Percentiles rank a stretch among this genome's conserved stretches.
Evolutionary conservation across 1,140 invertebrate genomes (phyloP).

Genomic region (Sitophilus oryzae): DNA sequence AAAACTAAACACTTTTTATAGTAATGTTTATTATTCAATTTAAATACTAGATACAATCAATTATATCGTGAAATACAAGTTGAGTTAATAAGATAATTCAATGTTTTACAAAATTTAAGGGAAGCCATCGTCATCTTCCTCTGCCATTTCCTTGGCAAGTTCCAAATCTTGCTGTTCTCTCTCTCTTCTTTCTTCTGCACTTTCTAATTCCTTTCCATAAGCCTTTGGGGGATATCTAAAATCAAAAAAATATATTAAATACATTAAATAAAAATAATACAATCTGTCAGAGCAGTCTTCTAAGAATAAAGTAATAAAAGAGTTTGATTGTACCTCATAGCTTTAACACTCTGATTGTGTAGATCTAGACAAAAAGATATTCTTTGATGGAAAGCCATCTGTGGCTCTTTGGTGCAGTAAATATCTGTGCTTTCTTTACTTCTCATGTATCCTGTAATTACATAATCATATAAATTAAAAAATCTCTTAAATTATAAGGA

Average conservation of each 20-base stretch:
- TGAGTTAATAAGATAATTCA: background rate
- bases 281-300: too few relatives aligned
- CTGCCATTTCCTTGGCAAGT: conserved; percentile 97
- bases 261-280: background rate
- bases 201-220: conserved; percentile 96
- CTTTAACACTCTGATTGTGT: conserved; percentile 97
- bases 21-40: background rate
- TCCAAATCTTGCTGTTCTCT: conserved; percentile 96
- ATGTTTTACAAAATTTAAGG: conserved; percentile 50
- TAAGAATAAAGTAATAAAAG: conserved; percentile 25
- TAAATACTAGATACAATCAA: background rate
- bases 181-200: conserved; percentile 92
- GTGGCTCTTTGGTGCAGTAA: conserved; percentile 95
- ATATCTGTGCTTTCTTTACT: conserved; percentile 96
- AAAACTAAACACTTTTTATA: too few relatives aligned
- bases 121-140: conserved; percentile 95
- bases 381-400: conserved; percentile 94
- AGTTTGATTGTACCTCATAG: conserved; percentile 61
- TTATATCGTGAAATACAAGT: background rate
- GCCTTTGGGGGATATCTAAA: conserved; percentile 92
- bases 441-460: conserved; percentile 69
- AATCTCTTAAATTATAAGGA: background rate
- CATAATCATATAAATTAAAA: background rate
- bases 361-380: conserved; percentile 97
- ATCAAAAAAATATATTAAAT: background rate